Evolutionary conservation across 1,140 invertebrate species (phyloP).

Genomic region (Pogonognathellus flavescens): DNA sequence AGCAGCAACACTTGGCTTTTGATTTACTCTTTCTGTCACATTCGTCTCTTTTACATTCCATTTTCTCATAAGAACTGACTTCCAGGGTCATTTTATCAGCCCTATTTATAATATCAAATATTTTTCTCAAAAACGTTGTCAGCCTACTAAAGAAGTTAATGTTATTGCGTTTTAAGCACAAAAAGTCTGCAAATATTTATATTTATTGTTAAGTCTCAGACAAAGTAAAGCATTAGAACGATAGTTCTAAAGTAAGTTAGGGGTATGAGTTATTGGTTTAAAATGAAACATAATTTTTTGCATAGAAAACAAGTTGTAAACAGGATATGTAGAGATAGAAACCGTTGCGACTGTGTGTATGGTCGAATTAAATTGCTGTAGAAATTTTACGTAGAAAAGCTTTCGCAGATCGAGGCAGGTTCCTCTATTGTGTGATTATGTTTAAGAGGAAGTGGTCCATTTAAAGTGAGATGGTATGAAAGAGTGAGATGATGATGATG

Average conservation of each 20-base stretch:
- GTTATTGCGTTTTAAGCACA: no score
- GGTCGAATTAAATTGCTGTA: neutral
- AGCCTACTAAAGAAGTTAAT: no score
- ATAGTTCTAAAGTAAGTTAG: no score
- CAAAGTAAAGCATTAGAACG: no score
- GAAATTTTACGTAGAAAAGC: conserved; percentile 12
- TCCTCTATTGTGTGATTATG: conserved; percentile 45
- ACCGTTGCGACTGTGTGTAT: neutral
- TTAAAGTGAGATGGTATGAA: conserved; percentile 37
- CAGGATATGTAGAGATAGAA: no score
- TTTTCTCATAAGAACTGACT: conserved; percentile 34
- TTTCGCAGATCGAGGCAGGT: conserved; percentile 25
- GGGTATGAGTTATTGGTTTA: neutral
- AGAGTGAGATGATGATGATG: conserved; percentile 49
- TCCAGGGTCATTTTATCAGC: no score
- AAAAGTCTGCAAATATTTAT: no score
- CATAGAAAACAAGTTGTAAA: no score
- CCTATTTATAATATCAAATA: no score
- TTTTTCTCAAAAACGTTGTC: no score
- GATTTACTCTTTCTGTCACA: conserved; percentile 34
- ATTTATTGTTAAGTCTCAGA: no score
- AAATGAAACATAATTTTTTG: neutral
- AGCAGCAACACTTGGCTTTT: conserved; percentile 43
- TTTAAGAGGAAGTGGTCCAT: conserved; percentile 48
- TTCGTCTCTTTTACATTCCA: neutral